Base-by-base conservation (phyloP, 1,140 invertebrate genomes). In the Halyomorpha halys region DNA sequence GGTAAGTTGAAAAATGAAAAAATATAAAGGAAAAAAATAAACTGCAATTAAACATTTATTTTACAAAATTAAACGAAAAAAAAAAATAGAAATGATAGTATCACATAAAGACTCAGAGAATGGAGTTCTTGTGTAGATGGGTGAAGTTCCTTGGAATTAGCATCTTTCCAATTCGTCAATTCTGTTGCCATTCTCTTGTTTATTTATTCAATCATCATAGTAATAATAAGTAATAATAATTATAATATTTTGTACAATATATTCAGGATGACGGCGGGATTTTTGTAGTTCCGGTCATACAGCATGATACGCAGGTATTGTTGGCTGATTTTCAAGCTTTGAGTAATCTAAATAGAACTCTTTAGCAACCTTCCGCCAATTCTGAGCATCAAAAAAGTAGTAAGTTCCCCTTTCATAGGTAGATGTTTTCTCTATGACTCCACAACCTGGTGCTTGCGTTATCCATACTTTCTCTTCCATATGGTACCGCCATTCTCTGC, bases 381-480 rank as follows among this genome's bases (percentile, higher is more conserved):
- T 93, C 78, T 90, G 87, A 71, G 91, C 90, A 81, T 99, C 97
- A 77, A 98, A 99, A 77, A 96, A 97, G 80, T 95, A 97, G 79
- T 98, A 99, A 69, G 94, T 97, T 77, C 96, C 95, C 72, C 94
- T 83, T 80, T 98, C 96, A 78, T 95, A 98, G 68, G 89, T 91
- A 67, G 83, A 83, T 68, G 93, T 96, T 79, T 98, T 98, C 77
- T 98, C 92, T 67, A 90, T 82, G 68, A 92, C 86, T 67, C 87
- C 87, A 77, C 92, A 84, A 68, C 94, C 93, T 65, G 92, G 93
- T 70, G 93, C 94, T 78, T 97, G 86, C 69, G 94, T 98, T 76
- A 99, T 94, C 97, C 97, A 99, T 69, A 98, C 90, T 76, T 95
- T 91, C 76, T 99, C 95, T 73, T 97, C 94, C 81, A 91, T 98